phyloP scores from a whole-genome alignment of 2,797 vertebrate species.

The Falco columbarius region DNA sequence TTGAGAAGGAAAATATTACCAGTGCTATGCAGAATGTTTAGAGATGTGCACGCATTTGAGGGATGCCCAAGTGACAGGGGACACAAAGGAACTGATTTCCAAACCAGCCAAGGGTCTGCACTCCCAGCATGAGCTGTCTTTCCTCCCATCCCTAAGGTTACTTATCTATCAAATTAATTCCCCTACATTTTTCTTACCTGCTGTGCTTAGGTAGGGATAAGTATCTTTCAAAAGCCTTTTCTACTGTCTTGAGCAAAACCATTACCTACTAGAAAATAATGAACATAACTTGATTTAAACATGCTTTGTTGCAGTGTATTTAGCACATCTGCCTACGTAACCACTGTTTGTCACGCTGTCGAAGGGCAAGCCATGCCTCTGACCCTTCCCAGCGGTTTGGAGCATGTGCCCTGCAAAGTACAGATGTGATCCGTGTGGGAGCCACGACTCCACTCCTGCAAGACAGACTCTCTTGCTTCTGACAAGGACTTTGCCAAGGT shows the following conservation, averaged over 20 bases:
- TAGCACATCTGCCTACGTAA: neutral
- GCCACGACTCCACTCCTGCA: neutral
- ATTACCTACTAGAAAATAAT: neutral
- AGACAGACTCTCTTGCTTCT: neutral
- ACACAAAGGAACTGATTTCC: neutral
- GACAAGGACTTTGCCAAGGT: neutral
- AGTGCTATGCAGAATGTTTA: neutral
- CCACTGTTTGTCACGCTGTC: neutral
- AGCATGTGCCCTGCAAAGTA: neutral
- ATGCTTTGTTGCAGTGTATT: neutral
- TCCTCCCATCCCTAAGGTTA: neutral
- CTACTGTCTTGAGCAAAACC: neutral
- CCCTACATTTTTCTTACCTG: neutral
- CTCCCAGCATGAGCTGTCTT: neutral
- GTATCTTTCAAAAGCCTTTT: neutral
- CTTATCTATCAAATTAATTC: neutral
- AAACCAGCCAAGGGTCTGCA: neutral
- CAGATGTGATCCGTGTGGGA: neutral
- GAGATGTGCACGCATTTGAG: neutral
- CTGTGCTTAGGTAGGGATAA: neutral
- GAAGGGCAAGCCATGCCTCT: neutral
- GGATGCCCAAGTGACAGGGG: rapidly evolving
- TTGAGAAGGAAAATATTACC: neutral
- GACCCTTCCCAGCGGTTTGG: neutral
- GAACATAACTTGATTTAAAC: neutral